A percentile compares a stretch with the other conserved stretches of the same genome.
phyloP scores from a whole-genome alignment of 2,797 vertebrate genomes.

The Setipinna tenuifilis region DNA sequence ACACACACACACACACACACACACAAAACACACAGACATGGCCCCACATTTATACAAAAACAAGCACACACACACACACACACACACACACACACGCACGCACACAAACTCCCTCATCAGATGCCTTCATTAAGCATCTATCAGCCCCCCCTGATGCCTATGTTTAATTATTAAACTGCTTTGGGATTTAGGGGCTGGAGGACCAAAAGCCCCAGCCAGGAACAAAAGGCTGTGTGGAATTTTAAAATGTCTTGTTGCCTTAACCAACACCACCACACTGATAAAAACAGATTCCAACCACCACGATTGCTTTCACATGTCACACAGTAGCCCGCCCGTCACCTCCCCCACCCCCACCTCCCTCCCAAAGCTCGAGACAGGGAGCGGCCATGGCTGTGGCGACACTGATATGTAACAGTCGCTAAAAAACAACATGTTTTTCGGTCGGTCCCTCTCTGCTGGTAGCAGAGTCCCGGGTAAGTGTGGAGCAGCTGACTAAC shows the following conservation, averaged over 20 bases:
- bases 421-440: not conserved
- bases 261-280: not conserved
- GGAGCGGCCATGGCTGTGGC: not conserved
- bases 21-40: not conserved
- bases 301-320: not conserved
- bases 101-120: not conserved
- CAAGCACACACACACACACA: not conserved
- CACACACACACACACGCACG: not conserved
- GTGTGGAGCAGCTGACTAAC: slow-evolving; percentile 53
- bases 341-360: not conserved
- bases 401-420: slow-evolving; percentile 6
- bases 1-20: slow-evolving; percentile 28
- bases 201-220: not conserved
- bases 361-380: not conserved
- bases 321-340: not conserved
- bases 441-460: not conserved
- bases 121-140: slow-evolving; percentile 4
- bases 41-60: no score
- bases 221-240: slow-evolving; percentile 15
- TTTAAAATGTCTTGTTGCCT: not conserved
- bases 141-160: not conserved
- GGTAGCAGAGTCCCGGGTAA: not conserved
- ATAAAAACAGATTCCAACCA: not conserved
- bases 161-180: slow-evolving; percentile 22
- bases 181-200: not conserved